phyloP scores from a whole-genome alignment of 2,888 invertebrate species.

The Lasioglossum malachurum region DNA sequence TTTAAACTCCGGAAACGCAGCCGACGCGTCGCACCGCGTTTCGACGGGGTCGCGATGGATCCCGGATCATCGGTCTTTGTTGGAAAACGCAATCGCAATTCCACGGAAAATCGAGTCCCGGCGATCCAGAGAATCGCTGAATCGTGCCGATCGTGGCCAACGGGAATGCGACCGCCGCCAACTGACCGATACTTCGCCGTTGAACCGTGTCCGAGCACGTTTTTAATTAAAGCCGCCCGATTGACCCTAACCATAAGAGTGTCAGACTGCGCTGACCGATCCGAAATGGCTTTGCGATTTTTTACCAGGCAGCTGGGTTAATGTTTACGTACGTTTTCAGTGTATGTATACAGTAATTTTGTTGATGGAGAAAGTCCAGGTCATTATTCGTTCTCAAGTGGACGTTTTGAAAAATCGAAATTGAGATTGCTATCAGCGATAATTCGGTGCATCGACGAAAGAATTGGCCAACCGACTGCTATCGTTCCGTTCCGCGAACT shows the following conservation, averaged over 20 bases:
- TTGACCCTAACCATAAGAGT: neutral
- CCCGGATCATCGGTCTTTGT: conserved; percentile 45
- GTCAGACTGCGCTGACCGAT: neutral
- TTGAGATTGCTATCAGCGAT: neutral
- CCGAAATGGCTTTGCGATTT: neutral
- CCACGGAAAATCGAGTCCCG: conserved; percentile 23
- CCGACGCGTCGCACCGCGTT: neutral
- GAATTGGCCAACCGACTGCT: neutral
- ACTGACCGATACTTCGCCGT: neutral
- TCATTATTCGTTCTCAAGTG: neutral
- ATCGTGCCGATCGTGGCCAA: conserved; percentile 19
- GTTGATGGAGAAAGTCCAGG: neutral
- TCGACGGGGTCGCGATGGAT: neutral
- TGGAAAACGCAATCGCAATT: conserved; percentile 38
- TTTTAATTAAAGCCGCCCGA: neutral
- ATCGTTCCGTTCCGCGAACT: neutral
- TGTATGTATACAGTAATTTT: neutral
- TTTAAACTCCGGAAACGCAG: conserved; percentile 53
- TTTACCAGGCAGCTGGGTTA: neutral
- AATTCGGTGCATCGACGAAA: neutral
- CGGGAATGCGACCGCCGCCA: neutral
- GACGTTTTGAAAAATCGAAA: neutral
- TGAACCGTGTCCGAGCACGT: neutral
- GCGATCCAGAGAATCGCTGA: conserved; percentile 14
- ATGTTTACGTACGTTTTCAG: neutral